These are phyloP conservation scores for Glaucidium brasilianum DNA, from an alignment of 2,113 vertebrate species.

Conservation along the genomic window DNA sequence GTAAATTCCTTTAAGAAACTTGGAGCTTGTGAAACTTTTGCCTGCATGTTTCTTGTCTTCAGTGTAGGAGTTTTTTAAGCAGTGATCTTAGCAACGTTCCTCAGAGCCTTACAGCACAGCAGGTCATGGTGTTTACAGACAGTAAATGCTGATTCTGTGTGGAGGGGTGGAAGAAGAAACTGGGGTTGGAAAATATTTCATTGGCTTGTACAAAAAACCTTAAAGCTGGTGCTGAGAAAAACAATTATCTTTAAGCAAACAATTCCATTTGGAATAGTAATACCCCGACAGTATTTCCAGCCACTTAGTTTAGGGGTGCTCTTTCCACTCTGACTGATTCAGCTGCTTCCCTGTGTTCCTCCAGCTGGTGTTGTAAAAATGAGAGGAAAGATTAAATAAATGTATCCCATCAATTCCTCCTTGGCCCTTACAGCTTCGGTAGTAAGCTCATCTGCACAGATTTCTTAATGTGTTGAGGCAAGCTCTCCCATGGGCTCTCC, in stretches of 20 bases:
- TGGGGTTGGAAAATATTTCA: neutral
- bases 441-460: neutral
- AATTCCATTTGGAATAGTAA: neutral
- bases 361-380: neutral
- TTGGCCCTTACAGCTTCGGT: neutral
- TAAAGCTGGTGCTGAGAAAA: neutral
- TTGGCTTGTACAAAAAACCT: neutral
- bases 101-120: neutral
- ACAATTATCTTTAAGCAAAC: neutral
- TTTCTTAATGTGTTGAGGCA: conserved; percentile 2
- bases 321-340: neutral
- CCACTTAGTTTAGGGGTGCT: neutral
- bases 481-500: conserved; percentile 9
- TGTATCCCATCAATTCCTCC: neutral
- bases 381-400: neutral
- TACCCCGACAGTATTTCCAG: neutral
- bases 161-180: neutral
- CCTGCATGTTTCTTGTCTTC: neutral
- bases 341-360: neutral
- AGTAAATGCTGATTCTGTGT: neutral
- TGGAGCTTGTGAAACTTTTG: neutral
- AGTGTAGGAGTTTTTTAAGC: neutral
- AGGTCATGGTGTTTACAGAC: neutral
- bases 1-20: neutral
- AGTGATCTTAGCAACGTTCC: neutral